Conservation (phyloP, 2,888 invertebrate genomes). For the Lasioglossum malachurum region DNA sequence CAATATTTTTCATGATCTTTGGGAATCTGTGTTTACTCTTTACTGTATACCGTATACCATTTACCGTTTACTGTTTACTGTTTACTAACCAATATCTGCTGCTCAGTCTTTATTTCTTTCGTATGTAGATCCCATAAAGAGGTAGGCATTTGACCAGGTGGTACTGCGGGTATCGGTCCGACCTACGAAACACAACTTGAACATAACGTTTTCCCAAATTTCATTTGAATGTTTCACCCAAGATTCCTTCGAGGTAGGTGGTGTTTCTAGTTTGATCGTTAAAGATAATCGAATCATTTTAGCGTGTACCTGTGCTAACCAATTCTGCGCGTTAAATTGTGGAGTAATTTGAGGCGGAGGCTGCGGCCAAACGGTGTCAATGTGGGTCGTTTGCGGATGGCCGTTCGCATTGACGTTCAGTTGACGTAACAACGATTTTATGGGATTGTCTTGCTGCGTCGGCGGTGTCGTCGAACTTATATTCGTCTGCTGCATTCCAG, state of each 20-base stretch:
- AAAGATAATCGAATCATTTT: neutral
- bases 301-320: slow-evolving; percentile 80
- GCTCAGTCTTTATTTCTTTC: slow-evolving; percentile 85
- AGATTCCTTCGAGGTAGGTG: neutral
- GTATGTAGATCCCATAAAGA: slow-evolving; percentile 83
- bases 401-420: slow-evolving; percentile 81
- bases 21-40: neutral
- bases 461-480: slow-evolving; percentile 70
- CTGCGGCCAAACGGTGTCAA: slow-evolving; percentile 83
- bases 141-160: slow-evolving; percentile 82
- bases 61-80: neutral
- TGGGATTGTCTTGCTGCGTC: slow-evolving; percentile 85
- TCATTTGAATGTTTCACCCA: neutral
- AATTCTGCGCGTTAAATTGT: slow-evolving; percentile 81
- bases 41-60: slow-evolving; percentile 49
- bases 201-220: neutral
- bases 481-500: slow-evolving; percentile 80
- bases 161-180: slow-evolving; percentile 80
- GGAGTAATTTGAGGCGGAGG: slow-evolving; percentile 80
- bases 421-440: slow-evolving; percentile 86
- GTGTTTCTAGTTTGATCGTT: neutral
- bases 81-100: slow-evolving; percentile 84
- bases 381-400: slow-evolving; percentile 76
- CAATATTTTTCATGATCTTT: neutral
- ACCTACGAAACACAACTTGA: slow-evolving; percentile 70